Evolutionary conservation across 2,888 invertebrate species (phyloP), one percentile per base, ranked within the genome.

Genomic region (Erynnis tages): DNA sequence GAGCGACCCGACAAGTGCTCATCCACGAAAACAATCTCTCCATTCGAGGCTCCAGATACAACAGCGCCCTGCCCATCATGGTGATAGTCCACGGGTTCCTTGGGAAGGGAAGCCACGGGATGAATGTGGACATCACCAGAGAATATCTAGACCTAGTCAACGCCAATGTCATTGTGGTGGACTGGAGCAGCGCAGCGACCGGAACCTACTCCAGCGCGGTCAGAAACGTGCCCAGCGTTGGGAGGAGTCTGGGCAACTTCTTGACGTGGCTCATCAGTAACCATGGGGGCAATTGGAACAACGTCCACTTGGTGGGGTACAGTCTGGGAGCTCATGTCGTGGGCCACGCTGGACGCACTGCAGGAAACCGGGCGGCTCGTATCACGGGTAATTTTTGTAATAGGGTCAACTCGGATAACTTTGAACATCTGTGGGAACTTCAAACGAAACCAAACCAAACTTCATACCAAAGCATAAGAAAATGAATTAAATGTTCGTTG

Each of bases 231-330:
- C 74, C 76, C 0, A 61, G 50, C 0, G 63, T 69, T 0, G 81
- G 76, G 1, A 57, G 59, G 2, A 65, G 63, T 1, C 49, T 79
- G n/a, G 79, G 75, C 13, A 62, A 65, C 40, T 77, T 79, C 57
- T 25, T 79, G 16, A 54, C 54, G 7, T 74, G 63, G 61, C 53
- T 81, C 1, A 58, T 57, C 44, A 37, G 17, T 0, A 55, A 55
- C 2, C 65, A 68, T 11, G 76, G 73, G 0, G 64, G 61, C 4
- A 50, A 60, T 0, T 65, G 57, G 21, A 54, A 54, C 10, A 55
- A 54, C 5, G 65, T 79, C 46, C 81, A 81, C 49, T 50, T 79
- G 2, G 63, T 75, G 5, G 81, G 81, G 2, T 75, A 75, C 63
- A 77, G 79, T 46, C 62, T 79, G 45, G 81, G 81, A 2, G 77